phyloP scores from a whole-genome alignment of 2,888 invertebrate genomes.

The Cerastis leucographa region DNA sequence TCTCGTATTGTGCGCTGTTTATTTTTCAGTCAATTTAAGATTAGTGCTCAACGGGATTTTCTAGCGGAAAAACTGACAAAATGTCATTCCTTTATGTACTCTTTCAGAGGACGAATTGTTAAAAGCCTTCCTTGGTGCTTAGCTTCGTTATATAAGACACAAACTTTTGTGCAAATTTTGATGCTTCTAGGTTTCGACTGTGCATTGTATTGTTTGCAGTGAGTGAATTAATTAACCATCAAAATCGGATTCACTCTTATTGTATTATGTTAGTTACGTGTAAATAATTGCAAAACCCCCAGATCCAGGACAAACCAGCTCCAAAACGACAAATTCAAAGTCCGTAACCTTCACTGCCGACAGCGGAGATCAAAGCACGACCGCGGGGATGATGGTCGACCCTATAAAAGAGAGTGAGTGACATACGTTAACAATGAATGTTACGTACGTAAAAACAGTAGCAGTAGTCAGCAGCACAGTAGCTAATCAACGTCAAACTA shows the following conservation, averaged over 20 bases:
- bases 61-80: background rate
- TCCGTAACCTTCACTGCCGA: slow-evolving; percentile 84
- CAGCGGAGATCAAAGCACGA: slow-evolving; percentile 66
- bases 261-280: background rate
- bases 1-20: too few species aligned
- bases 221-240: too few species aligned
- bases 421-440: background rate
- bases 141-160: background rate
- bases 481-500: background rate
- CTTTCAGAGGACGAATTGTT: background rate
- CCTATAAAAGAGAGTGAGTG: slow-evolving; percentile 54
- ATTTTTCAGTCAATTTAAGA: too few species aligned
- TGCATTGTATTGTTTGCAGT: background rate
- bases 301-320: slow-evolving; percentile 66
- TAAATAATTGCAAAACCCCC: slow-evolving; percentile 4
- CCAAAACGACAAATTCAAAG: slow-evolving; percentile 80
- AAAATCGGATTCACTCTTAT: too few species aligned
- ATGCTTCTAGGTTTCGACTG: background rate
- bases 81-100: background rate
- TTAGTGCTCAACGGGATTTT: too few species aligned
- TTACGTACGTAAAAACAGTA: background rate
- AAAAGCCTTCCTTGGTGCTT: background rate
- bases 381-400: slow-evolving; percentile 78
- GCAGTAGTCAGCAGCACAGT: background rate
- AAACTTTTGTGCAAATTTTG: background rate